Percentiles rank a stretch among this genome's conserved stretches.
Evolutionary conservation across 2,797 vertebrate species (phyloP).

Genomic region (Myotis planiceps): DNA sequence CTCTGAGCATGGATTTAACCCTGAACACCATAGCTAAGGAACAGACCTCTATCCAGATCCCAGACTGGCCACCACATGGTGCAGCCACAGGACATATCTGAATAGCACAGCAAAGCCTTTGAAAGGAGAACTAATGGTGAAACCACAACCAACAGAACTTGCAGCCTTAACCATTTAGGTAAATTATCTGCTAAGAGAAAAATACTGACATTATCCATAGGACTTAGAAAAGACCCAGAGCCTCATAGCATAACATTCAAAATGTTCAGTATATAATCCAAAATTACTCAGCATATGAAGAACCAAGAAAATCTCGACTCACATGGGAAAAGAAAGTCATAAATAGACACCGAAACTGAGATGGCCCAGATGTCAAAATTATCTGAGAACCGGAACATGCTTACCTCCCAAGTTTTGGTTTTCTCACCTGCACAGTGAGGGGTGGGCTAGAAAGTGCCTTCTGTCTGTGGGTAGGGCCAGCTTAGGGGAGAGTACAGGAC

Average conservation of each 20-base stretch:
- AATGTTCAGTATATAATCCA: not conserved
- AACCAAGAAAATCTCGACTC: not conserved
- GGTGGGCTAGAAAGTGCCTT: not conserved
- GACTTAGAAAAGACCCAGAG: not conserved
- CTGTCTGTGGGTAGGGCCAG: fast-evolving
- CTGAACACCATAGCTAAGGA: not conserved
- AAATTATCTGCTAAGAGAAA: not conserved
- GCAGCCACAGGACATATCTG: not conserved
- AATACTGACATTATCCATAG: not conserved
- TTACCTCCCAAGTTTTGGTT: not conserved
- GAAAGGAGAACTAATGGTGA: not conserved
- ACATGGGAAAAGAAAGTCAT: not conserved
- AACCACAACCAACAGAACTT: not conserved
- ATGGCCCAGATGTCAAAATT: not conserved
- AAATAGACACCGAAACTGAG: not conserved
- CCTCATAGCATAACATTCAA: not conserved
- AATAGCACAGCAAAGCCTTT: not conserved
- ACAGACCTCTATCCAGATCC: not conserved
- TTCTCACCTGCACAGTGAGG: not conserved
- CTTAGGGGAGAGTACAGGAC: fast-evolving
- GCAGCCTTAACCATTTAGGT: not conserved
- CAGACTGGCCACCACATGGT: not conserved
- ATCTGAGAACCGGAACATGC: not conserved
- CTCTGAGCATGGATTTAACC: not conserved
- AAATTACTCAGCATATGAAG: not conserved